Conservation (phyloP, 2,888 invertebrate genomes). For the Helicoverpa assulta region DNA sequence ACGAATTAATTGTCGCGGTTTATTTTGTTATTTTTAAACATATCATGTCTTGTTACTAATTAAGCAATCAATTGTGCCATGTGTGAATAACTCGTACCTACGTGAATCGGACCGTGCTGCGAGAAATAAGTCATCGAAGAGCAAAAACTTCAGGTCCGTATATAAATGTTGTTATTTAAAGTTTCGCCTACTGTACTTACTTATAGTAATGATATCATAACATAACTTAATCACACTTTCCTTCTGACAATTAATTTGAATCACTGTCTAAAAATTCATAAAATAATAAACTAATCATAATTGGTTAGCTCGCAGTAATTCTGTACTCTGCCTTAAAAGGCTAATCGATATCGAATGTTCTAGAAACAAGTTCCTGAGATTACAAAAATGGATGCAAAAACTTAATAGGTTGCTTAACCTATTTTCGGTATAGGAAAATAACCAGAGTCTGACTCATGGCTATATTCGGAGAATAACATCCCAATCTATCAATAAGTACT, state of each 20-base stretch:
- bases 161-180: too few relatives aligned
- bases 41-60: slow-evolving; percentile 27
- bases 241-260: too few relatives aligned
- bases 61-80: slow-evolving; percentile 20
- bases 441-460: slow-evolving; percentile 36
- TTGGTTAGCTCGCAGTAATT: too few relatives aligned
- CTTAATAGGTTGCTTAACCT: slow-evolving; percentile 17
- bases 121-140: neutral
- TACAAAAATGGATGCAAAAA: slow-evolving; percentile 22
- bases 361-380: slow-evolving; percentile 5
- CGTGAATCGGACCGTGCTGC: neutral
- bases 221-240: too few relatives aligned
- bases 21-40: slow-evolving; percentile 29
- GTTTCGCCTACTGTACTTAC: too few relatives aligned
- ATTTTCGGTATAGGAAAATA: slow-evolving; percentile 27
- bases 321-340: neutral
- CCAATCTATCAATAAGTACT: slow-evolving; percentile 12
- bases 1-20: slow-evolving; percentile 18
- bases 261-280: too few relatives aligned
- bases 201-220: too few relatives aligned
- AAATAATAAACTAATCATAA: too few relatives aligned
- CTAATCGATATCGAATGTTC: neutral
- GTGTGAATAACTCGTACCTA: neutral
- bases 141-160: neutral
- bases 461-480: slow-evolving; percentile 18